Base-by-base conservation (phyloP, 2,113 vertebrate species). In the Marmota flaviventris region DNA sequence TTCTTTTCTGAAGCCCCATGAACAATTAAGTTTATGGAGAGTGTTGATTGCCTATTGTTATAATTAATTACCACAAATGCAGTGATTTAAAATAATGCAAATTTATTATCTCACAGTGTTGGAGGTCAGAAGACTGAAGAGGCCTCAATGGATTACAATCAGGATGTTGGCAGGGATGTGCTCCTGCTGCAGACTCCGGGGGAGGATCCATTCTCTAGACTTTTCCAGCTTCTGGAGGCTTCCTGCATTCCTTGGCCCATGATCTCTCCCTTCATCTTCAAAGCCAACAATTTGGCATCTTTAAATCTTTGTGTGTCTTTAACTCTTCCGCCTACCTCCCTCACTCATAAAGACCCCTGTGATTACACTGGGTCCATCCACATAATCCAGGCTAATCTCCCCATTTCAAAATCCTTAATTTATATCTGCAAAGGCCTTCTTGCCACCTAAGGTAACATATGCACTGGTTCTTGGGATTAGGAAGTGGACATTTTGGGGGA, bases 61-160 rank as follows among this genome's bases (percentile, higher is more conserved):
- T 82, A 90, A 90, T 89, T 87, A 81, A 86, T 72, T 11, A 17
- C 51, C 9, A 88, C 29, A 86, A 81, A 76, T 39, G 27, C 34
- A 90, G 78, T 63, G 82, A 37, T 45, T 91, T 92, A 77, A 93
- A 93, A 82, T 27, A 69, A 90, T 56, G 72, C 51, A 67, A 45
- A 77, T 72, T 58, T 86, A 81, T 89, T 87, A 69, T 65, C 48
- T 32, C 11, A 10, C 6, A 32, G 69, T 61, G 67, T 63, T 22
- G 34, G 51, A 95, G 65, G 89, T 86, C 85, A 56, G 51, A 93
- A 93, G 67, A n/a, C 93, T 89, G 53, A 92, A 48, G 25, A 63
- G 76, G 84, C 25, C 79, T 92, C 95, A 0, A 32, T 42, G 94
- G 81, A 86, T 24, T 92, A 51, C 92, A 92, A 82, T 56, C 48